Conservation (phyloP, 2,888 invertebrate genomes). For the Dolichopus griseipennis region DNA sequence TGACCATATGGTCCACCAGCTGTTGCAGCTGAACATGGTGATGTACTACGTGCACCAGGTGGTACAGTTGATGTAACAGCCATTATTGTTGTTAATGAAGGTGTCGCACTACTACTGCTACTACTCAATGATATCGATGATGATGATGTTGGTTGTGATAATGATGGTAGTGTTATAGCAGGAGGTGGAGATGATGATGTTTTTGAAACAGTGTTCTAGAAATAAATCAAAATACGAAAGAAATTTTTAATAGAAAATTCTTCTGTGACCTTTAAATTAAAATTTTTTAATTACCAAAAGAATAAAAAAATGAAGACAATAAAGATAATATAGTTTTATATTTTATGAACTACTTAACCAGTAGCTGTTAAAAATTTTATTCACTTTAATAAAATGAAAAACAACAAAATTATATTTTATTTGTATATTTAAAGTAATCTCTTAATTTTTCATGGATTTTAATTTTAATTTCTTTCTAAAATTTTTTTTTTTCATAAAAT, state of each 20-base stretch:
- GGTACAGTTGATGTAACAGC: conserved; percentile 48
- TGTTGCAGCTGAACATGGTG: conserved; percentile 44
- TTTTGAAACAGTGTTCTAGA: conserved; percentile 55
- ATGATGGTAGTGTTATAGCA: conserved; percentile 48
- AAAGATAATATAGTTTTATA: not conserved
- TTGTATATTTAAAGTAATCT: too few species aligned
- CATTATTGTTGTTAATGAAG: conserved; percentile 40
- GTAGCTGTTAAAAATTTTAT: not conserved
- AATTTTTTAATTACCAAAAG: conserved; percentile 1
- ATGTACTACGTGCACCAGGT: conserved; percentile 48
- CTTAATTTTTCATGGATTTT: not conserved
- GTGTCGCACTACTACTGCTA: conserved; percentile 27
- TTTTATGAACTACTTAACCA: not conserved
- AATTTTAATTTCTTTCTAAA: not conserved
- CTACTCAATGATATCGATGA: conserved; percentile 36
- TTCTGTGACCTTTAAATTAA: not conserved
- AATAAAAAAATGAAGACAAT: not conserved
- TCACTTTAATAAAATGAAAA: too few species aligned
- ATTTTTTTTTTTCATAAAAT: too few species aligned
- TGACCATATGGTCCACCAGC: conserved; percentile 28
- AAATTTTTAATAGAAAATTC: not conserved
- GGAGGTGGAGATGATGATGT: conserved; percentile 60
- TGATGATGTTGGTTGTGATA: conserved; percentile 47
- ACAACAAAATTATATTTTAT: too few species aligned
- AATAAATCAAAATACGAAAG: conserved; percentile 15